Evolutionary conservation across 2,113 vertebrate genomes (phyloP).

Genomic region (Panthera tigris): DNA sequence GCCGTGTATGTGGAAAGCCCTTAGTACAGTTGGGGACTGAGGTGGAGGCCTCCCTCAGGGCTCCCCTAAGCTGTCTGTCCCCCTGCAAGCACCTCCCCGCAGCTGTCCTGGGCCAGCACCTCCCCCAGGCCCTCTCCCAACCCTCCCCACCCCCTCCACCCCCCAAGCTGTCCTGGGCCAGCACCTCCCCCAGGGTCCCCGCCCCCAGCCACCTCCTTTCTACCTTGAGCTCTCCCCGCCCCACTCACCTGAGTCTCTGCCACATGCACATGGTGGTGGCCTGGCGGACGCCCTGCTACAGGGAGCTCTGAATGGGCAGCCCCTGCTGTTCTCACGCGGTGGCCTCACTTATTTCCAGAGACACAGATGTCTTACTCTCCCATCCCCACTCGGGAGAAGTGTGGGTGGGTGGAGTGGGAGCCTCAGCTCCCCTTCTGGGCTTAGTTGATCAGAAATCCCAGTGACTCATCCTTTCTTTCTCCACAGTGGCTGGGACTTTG

Average conservation of each 20-base stretch:
- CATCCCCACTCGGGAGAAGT: neutral
- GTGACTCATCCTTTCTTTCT: neutral
- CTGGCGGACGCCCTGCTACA: fast-evolving
- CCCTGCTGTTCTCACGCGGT: neutral
- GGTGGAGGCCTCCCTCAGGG: neutral
- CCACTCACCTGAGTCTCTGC: neutral
- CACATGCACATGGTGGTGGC: fast-evolving
- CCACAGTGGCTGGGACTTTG: neutral
- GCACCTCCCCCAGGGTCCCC: too few relatives aligned
- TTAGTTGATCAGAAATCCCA: neutral
- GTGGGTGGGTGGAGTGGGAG: neutral
- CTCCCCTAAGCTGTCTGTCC: neutral
- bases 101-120: too few relatives aligned
- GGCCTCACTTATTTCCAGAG: neutral
- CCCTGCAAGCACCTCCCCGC: neutral
- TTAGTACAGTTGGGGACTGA: neutral
- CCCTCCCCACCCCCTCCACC: too few relatives aligned
- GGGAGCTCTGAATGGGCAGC: neutral
- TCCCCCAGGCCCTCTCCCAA: too few relatives aligned
- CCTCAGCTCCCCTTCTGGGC: too few relatives aligned
- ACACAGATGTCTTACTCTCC: neutral
- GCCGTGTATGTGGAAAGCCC: neutral
- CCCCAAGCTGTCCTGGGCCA: too few relatives aligned
- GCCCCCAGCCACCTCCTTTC: neutral
- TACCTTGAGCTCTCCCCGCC: neutral